phyloP scores from a whole-genome alignment of 2,113 vertebrate genomes.

The Atlantisia rogersi region DNA sequence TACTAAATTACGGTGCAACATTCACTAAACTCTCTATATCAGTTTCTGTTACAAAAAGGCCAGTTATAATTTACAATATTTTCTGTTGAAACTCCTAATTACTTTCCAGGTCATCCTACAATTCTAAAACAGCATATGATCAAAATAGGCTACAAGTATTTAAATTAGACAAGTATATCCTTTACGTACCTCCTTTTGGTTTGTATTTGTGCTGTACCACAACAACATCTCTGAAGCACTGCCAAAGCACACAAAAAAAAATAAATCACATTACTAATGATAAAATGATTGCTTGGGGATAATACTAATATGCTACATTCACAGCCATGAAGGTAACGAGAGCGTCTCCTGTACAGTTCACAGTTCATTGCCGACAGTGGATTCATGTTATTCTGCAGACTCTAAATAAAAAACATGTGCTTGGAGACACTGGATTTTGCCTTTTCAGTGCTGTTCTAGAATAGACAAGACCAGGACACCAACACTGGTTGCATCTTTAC shows the following conservation, averaged over 20 bases:
- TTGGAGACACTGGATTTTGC: not conserved
- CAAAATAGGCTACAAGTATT: not conserved
- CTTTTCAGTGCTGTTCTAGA: not conserved
- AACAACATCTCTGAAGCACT: not conserved
- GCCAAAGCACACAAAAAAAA: not conserved
- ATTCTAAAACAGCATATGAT: not conserved
- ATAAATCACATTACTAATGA: not conserved
- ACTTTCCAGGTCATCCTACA: not conserved
- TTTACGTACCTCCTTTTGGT: not conserved
- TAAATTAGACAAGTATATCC: not conserved
- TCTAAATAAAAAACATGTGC: not conserved
- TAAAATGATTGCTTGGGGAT: not conserved
- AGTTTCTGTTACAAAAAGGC: not conserved
- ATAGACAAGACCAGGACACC: not conserved
- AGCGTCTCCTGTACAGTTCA: not conserved
- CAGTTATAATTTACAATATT: not conserved
- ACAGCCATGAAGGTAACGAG: not conserved
- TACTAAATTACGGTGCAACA: not conserved
- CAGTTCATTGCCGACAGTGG: not conserved
- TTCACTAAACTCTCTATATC: not conserved
- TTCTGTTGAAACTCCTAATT: not conserved
- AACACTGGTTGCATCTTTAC: not conserved
- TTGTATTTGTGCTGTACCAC: not conserved
- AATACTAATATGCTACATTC: not conserved
- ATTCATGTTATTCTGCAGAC: not conserved